Evolutionary conservation across 2,113 vertebrate genomes (phyloP), one percentile per base, ranked within the genome.

Genomic region (Thinocorus orbignyianus): DNA sequence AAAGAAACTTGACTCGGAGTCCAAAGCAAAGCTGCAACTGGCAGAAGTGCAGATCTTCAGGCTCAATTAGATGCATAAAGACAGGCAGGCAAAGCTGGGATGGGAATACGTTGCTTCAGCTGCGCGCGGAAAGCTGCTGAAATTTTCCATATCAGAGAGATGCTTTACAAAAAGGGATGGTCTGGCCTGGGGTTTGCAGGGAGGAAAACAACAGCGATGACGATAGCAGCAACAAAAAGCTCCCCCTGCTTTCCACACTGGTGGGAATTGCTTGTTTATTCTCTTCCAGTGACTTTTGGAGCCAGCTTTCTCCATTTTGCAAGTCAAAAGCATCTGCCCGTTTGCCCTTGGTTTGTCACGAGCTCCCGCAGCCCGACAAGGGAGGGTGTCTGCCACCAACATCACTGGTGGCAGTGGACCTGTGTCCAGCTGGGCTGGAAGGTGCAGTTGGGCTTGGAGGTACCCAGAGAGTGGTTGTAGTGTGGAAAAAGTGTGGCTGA

Each of bases 101-200:
- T 78, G 88, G 94, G 92, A 95, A 94, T 94, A 84, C 20, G 87
- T 65, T 87, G 78, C 90, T 93, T 93, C 86, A 79, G 89, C 90
- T 81, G 39, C 26, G 77, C 3, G 0, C 77, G 44, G 93, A 84
- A 94, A 88, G 92, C 86, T 64, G 92, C 90, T 76, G 92, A 93
- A 78, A 80, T 96, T 96, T 97, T 96, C 95, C 93, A 70, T 94
- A 95, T 95, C 89, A 95, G 91, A 96, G 90, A 76, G 78, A 62
- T 86, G 82, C 82, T 90, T 88, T 92, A 78, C 70, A 86, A 74
- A 91, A 96, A 91, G 89, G n/a, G 39, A 64, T n/a, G 17, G 60
- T 88, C 85, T 97, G 92, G 96, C 89, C 85, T 90, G 94, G 55
- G 82, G 54, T 96, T 95, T 92, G 87, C 71, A 64, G 71, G 79